Conservation (phyloP, 1,140 invertebrate species). For the Scaptomyza hsui region DNA sequence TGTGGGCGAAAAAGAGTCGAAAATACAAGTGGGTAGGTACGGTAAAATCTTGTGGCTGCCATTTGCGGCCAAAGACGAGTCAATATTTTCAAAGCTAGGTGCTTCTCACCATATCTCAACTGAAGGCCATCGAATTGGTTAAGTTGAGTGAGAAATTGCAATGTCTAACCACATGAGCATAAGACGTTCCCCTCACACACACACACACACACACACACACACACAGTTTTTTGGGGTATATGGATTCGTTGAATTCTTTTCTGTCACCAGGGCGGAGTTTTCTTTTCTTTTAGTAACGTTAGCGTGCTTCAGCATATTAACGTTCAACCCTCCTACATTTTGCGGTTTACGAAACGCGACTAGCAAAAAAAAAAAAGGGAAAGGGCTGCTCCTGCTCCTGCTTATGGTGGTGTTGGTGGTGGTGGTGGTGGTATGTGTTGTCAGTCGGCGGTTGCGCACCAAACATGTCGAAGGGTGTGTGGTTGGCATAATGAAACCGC, state of each 20-base stretch:
- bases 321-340: conserved; percentile 68
- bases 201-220: conserved; percentile 30
- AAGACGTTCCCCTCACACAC: conserved; percentile 33
- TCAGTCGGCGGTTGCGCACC: conserved; percentile 69
- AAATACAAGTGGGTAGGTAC: conserved; percentile 9
- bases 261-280: conserved; percentile 55
- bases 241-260: conserved; percentile 40
- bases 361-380: not conserved
- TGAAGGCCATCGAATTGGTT: conserved; percentile 5
- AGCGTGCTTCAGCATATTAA: conserved; percentile 25
- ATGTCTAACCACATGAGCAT: conserved; percentile 40
- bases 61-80: conserved; percentile 80
- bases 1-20: conserved; percentile 13
- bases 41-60: conserved; percentile 80
- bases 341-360: conserved; percentile 54
- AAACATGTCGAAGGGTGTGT: conserved; percentile 61
- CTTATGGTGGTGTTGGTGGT: conserved; percentile 6
- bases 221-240: conserved; percentile 8
- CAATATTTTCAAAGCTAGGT: conserved; percentile 46
- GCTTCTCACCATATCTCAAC: not conserved
- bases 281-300: conserved; percentile 28
- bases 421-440: conserved; percentile 51
- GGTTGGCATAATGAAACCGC: conserved; percentile 81
- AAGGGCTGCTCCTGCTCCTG: conserved; percentile 17
- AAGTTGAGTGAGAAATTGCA: conserved; percentile 56